Base-by-base conservation (phyloP, 1,140 invertebrate genomes). In the Drosophila biarmipes region DNA sequence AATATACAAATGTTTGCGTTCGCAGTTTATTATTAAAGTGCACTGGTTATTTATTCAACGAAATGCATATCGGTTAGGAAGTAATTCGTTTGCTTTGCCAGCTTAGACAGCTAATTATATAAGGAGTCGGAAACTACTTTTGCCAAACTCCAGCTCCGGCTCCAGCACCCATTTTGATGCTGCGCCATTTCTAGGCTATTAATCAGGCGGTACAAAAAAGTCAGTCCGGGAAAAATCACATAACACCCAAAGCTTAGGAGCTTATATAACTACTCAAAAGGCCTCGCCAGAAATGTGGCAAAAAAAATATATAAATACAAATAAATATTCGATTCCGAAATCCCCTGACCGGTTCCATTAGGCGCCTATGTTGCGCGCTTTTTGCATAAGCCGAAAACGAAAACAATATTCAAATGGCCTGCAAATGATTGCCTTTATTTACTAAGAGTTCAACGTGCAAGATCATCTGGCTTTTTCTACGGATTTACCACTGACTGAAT, bases 1-100 rank as follows among this genome's bases (percentile, higher is more conserved):
- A 73, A 86, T 78, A 86, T 66, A 40, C 55, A 61, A 87, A 69
- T 74, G 81, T 78, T 81, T 62, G 59, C 59, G 31, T 48, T 74
- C 24, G 17, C 24, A 72, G 73, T 86, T 73, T 35, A 77, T 80
- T 86, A 80, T 63, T 55, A 21, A 24, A 43, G 40, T 12, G 4
- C 5, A 15, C 14, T 19, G 6, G 15, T 19, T 67, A 64, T 52
- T 64, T 67, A 64, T 35, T 35, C 15, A 55, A 42, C 6, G 21
- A 27, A 53, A 17, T n/a, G 31, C 11, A 27, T 29, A 29, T 11
- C 4, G 3, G n/a, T 31, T 17, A 2, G 24, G n/a, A 14, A 37
- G 12, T 15, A 21, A 12, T 17, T 0, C n/a, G n/a, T 17, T 24
- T 27, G 14, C 24, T 8, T 14, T 15, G 56, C 8, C 57, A 29